These are phyloP conservation scores for Anhinga rufa DNA, from an alignment of 2,113 vertebrate species.

Conservation along the genomic window DNA sequence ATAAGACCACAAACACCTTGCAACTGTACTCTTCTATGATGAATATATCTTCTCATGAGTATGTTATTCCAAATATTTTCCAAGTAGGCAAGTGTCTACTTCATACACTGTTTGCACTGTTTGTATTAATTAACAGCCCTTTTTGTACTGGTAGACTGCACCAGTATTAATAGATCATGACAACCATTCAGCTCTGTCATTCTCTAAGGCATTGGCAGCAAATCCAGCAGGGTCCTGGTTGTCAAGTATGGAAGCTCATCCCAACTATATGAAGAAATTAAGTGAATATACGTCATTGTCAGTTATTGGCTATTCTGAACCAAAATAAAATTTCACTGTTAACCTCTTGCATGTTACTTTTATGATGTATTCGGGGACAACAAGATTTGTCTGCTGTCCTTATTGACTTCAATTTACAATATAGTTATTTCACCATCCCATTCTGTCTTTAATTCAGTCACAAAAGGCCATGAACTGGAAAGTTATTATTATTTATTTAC, in stretches of 20 bases:
- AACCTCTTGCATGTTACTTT: background rate
- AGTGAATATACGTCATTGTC: background rate
- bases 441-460: background rate
- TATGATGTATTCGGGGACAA: background rate
- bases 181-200: background rate
- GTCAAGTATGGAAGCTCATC: background rate
- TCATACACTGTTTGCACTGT: background rate
- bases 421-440: background rate
- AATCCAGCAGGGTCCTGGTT: background rate
- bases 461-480: background rate
- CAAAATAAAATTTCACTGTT: background rate
- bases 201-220: background rate
- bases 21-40: background rate
- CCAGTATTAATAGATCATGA: background rate
- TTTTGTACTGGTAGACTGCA: background rate
- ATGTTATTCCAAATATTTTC: background rate
- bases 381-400: background rate
- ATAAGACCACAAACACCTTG: background rate
- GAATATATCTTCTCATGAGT: background rate
- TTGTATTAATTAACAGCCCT: background rate
- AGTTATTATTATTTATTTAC: slow-evolving; percentile 25
- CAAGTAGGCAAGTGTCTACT: background rate
- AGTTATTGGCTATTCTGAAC: background rate
- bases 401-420: slow-evolving; percentile 3
- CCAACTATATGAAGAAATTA: background rate